Evolutionary conservation across 1,140 invertebrate species (phyloP).

Genomic region (Doryteuthis pealeii): DNA sequence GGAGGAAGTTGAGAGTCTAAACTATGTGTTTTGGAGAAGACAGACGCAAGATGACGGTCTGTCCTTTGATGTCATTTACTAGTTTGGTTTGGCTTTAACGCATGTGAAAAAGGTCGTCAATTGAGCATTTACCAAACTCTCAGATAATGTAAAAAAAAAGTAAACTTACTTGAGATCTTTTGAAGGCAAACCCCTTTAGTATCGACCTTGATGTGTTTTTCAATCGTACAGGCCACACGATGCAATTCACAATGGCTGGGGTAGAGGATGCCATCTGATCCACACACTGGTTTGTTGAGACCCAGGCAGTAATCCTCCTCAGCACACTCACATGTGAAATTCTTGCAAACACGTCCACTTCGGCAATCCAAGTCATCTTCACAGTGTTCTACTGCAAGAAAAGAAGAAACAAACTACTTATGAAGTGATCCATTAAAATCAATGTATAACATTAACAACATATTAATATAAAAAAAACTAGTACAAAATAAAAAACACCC

Average conservation of each 20-base stretch:
- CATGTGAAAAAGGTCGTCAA: too few relatives aligned
- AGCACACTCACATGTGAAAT: constrained; percentile 69
- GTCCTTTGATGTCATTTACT: too few relatives aligned
- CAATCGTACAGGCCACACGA: constrained; percentile 69
- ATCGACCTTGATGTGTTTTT: constrained; percentile 65
- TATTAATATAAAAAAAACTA: too few relatives aligned
- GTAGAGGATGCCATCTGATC: constrained; percentile 74
- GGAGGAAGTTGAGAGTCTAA: too few relatives aligned
- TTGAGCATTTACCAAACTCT: too few relatives aligned
- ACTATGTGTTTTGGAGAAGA: too few relatives aligned
- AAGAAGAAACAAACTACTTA: constrained; percentile 12
- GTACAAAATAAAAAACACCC: too few relatives aligned
- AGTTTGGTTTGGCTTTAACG: too few relatives aligned
- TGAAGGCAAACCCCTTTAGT: constrained; percentile 31
- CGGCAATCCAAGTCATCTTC: constrained; percentile 62
- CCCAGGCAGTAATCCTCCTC: constrained; percentile 63
- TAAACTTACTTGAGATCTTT: background rate
- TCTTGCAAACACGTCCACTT: constrained; percentile 69
- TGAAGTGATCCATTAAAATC: too few relatives aligned
- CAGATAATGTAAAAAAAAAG: too few relatives aligned
- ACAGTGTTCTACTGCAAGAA: constrained; percentile 39
- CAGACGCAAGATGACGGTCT: too few relatives aligned
- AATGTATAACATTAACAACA: too few relatives aligned
- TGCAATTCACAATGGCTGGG: constrained; percentile 78
- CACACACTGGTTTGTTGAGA: constrained; percentile 70